phyloP scores from a whole-genome alignment of 2,888 invertebrate genomes.

The Blastobasis adustella region DNA sequence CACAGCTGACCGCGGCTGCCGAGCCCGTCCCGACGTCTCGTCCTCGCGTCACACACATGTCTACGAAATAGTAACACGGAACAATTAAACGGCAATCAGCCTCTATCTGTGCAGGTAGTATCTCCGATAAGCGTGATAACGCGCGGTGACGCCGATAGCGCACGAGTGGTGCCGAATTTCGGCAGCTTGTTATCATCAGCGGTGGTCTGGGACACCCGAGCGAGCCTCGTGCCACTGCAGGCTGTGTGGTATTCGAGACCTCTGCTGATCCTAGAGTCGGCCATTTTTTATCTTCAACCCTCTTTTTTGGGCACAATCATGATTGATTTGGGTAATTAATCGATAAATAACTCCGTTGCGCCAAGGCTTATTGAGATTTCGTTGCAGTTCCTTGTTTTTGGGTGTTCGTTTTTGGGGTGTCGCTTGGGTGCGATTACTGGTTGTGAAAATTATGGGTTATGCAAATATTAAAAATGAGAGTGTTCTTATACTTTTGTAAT shows the following conservation, averaged over 20 bases:
- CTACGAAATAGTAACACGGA: no score
- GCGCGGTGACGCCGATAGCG: conserved; percentile 32
- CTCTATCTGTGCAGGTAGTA: conserved; percentile 24
- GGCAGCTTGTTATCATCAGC: conserved; percentile 57
- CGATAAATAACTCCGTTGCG: conserved; percentile 22
- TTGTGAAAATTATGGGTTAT: conserved; percentile 1
- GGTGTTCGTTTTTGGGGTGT: background rate
- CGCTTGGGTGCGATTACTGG: no score
- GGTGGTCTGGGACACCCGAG: conserved; percentile 71
- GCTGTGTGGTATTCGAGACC: conserved; percentile 74
- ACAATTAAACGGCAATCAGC: conserved; percentile 15
- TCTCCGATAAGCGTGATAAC: conserved; percentile 53
- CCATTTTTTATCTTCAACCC: conserved; percentile 63
- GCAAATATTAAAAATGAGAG: no score
- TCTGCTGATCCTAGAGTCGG: conserved; percentile 67
- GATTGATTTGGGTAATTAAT: conserved; percentile 62
- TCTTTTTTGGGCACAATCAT: conserved; percentile 53
- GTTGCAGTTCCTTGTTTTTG: background rate
- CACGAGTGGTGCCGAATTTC: conserved; percentile 37
- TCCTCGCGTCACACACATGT: no score
- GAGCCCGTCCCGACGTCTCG: no score
- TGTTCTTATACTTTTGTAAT: no score
- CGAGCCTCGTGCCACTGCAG: conserved; percentile 41
- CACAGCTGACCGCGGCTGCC: no score
- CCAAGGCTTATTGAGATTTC: background rate